Evolutionary conservation across 2,888 invertebrate genomes (phyloP).

Genomic region (Linyphia triangularis): DNA sequence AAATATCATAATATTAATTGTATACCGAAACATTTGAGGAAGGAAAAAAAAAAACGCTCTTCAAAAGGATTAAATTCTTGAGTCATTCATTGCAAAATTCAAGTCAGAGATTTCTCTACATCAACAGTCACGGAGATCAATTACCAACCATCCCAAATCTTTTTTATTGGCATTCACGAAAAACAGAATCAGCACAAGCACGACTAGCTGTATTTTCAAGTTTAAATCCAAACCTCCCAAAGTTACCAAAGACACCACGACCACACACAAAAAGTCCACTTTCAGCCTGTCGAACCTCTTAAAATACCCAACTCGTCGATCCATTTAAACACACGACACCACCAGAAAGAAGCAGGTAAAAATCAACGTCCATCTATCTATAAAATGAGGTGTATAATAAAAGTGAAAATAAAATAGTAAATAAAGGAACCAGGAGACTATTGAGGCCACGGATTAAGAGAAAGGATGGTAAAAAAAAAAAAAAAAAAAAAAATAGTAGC

Average conservation of each 20-base stretch:
- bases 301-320: conserved; percentile 5
- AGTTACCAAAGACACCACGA: background rate
- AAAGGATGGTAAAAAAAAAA: conserved; percentile 55
- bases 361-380: conserved; percentile 45
- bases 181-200: background rate
- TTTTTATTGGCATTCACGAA: too few relatives aligned
- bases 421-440: conserved; percentile 20
- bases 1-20: too few relatives aligned
- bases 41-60: too few relatives aligned
- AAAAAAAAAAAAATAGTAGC: conserved; percentile 43
- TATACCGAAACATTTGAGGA: too few relatives aligned
- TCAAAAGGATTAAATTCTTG: too few relatives aligned
- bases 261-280: background rate
- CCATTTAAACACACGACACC: conserved; percentile 25
- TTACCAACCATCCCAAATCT: too few relatives aligned
- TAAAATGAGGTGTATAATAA: conserved; percentile 5
- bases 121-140: too few relatives aligned
- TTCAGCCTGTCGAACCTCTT: background rate
- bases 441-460: conserved; percentile 68
- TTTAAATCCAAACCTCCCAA: background rate
- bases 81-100: too few relatives aligned
- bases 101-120: too few relatives aligned
- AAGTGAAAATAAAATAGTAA: conserved; percentile 43
- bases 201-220: background rate
- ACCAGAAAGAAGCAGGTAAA: too few relatives aligned